A percentile compares a stretch with the other conserved stretches of the same genome.
Evolutionary conservation across 2,113 vertebrate species (phyloP).

Genomic region (Halcyon senegalensis): DNA sequence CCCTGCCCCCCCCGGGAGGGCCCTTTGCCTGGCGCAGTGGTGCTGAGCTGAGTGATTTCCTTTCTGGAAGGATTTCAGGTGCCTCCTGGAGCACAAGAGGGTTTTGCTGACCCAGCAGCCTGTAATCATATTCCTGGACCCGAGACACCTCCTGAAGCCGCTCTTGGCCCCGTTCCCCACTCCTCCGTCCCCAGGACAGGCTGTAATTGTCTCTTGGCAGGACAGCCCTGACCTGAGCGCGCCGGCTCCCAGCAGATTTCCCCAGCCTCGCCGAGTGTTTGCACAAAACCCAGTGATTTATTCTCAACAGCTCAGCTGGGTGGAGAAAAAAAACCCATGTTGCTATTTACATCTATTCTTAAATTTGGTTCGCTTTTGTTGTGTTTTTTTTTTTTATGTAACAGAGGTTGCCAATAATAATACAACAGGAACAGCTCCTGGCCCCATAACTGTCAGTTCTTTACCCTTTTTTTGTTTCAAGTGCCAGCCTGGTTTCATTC

Average conservation of each 20-base stretch:
- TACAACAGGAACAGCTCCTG: neutral
- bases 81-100: accelerated
- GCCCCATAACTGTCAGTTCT: neutral
- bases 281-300: neutral
- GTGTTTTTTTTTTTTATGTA: neutral
- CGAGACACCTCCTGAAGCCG: neutral
- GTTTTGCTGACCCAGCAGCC: neutral
- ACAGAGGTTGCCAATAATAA: neutral
- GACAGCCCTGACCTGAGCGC: neutral
- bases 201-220: conserved; percentile 4
- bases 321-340: neutral
- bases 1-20: too few relatives aligned
- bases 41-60: neutral
- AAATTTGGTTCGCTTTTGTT: neutral
- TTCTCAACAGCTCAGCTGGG: neutral
- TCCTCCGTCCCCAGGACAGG: neutral
- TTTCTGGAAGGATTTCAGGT: neutral
- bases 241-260: neutral
- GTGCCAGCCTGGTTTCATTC: neutral
- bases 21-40: accelerated
- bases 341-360: neutral
- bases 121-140: neutral
- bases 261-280: neutral
- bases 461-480: neutral
- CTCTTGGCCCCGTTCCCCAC: neutral